These are phyloP conservation scores for Tenualosa thibaudeaui DNA, from an alignment of 2,797 vertebrate genomes.

Conservation along the genomic window DNA sequence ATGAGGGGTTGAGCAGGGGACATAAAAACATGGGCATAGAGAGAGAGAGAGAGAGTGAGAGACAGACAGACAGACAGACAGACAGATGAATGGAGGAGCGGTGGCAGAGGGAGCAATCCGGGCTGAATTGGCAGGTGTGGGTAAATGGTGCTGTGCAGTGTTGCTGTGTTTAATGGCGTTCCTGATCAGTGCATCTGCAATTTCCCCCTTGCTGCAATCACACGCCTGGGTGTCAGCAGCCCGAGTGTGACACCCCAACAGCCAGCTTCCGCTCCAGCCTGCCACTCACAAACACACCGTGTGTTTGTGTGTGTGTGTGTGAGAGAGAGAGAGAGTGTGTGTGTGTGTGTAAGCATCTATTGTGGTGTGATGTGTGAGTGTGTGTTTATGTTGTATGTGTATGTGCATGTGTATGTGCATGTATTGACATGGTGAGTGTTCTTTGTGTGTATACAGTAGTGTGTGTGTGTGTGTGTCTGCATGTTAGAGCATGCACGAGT, in stretches of 20 bases:
- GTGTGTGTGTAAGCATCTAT: neutral
- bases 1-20: conserved; percentile 8
- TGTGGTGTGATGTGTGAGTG: neutral
- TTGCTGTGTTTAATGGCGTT: conserved; percentile 42
- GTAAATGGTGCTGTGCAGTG: conserved; percentile 24
- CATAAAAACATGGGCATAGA: neutral
- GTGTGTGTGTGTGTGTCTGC: neutral
- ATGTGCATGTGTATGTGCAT: neutral
- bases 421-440: too few relatives aligned
- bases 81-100: neutral
- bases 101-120: neutral
- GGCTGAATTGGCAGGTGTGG: conserved; percentile 21
- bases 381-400: neutral
- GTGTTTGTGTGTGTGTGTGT: neutral
- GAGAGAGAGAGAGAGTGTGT: neutral
- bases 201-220: conserved; percentile 50
- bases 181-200: conserved; percentile 46
- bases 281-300: conserved; percentile 10
- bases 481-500: neutral
- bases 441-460: neutral
- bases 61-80: neutral
- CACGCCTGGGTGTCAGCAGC: conserved; percentile 46
- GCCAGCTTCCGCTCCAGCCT: conserved; percentile 26
- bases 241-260: conserved; percentile 45
- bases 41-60: conserved; percentile 1